Evolutionary conservation across 2,797 vertebrate genomes (phyloP).

Genomic region (Prionace glauca): DNA sequence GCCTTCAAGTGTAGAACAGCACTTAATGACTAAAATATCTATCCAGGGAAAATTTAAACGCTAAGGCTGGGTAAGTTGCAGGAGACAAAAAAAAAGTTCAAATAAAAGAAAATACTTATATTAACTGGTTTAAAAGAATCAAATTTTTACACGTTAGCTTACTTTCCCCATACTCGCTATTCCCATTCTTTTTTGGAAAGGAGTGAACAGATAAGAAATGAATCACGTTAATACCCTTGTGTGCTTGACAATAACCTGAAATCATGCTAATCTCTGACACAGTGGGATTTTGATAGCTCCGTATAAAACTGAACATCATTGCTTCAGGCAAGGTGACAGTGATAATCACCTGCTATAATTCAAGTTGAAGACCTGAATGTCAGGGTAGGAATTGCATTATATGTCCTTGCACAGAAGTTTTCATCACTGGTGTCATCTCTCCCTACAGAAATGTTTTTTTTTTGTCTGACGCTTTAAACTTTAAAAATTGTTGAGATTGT

Average conservation of each 20-base stretch:
- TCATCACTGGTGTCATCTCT: constrained; percentile 41
- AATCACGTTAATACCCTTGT: constrained; percentile 48
- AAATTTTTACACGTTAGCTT: neutral
- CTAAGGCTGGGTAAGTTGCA: no score
- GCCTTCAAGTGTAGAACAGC: neutral
- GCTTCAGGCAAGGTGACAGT: constrained; percentile 80
- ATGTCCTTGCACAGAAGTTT: constrained; percentile 66
- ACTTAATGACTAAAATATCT: no score
- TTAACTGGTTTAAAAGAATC: neutral
- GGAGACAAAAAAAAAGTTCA: neutral
- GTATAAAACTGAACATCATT: constrained; percentile 73
- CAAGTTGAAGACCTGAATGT: constrained; percentile 78
- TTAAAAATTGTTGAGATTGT: constrained; percentile 2
- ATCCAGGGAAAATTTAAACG: neutral
- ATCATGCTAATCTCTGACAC: constrained; percentile 71
- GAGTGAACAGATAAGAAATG: constrained; percentile 43
- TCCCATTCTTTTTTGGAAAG: neutral
- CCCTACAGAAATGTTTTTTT: constrained; percentile 45
- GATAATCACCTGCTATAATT: constrained; percentile 77
- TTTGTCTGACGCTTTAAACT: constrained; percentile 42
- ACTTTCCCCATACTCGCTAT: neutral
- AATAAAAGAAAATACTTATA: neutral
- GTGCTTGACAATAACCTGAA: constrained; percentile 57
- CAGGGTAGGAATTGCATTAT: constrained; percentile 52
- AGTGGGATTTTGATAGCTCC: constrained; percentile 71